Evolutionary conservation across 2,797 vertebrate genomes (phyloP).

Genomic region (Epinephelus awoara): DNA sequence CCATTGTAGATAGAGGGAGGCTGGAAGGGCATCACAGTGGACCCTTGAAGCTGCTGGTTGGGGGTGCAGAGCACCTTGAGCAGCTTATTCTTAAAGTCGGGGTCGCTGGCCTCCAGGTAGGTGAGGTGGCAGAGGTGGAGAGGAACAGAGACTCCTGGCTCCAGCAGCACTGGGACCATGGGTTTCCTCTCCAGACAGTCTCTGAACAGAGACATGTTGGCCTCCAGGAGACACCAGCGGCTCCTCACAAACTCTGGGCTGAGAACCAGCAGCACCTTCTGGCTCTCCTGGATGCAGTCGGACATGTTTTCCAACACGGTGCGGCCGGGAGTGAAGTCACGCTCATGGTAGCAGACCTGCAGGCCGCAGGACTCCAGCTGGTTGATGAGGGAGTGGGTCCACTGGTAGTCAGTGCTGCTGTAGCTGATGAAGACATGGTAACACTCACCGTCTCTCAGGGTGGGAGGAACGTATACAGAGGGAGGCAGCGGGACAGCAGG

Average conservation of each 20-base stretch:
- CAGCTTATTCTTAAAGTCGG: slow-evolving; percentile 69
- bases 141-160: slow-evolving; percentile 66
- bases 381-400: slow-evolving; percentile 66
- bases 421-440: slow-evolving; percentile 81
- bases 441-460: slow-evolving; percentile 51
- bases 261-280: slow-evolving; percentile 82
- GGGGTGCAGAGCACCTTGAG: slow-evolving; percentile 70
- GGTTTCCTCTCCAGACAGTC: slow-evolving; percentile 78
- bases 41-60: slow-evolving; percentile 54
- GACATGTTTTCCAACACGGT: slow-evolving; percentile 82
- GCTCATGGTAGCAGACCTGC: slow-evolving; percentile 74
- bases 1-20: slow-evolving; percentile 75
- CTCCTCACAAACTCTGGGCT: slow-evolving; percentile 82
- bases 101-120: slow-evolving; percentile 73
- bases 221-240: slow-evolving; percentile 83
- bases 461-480: slow-evolving; percentile 31
- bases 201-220: slow-evolving; percentile 80
- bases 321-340: slow-evolving; percentile 77
- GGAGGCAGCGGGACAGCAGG: neutral
- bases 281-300: slow-evolving; percentile 77
- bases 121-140: slow-evolving; percentile 82
- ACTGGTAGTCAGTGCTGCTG: slow-evolving; percentile 67
- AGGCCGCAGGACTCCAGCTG: slow-evolving; percentile 67
- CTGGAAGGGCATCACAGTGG: slow-evolving; percentile 69
- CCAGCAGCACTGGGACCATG: slow-evolving; percentile 76